These are phyloP conservation scores for Episyrphus balteatus DNA, from an alignment of 1,140 invertebrate genomes.

Conservation along the genomic window DNA sequence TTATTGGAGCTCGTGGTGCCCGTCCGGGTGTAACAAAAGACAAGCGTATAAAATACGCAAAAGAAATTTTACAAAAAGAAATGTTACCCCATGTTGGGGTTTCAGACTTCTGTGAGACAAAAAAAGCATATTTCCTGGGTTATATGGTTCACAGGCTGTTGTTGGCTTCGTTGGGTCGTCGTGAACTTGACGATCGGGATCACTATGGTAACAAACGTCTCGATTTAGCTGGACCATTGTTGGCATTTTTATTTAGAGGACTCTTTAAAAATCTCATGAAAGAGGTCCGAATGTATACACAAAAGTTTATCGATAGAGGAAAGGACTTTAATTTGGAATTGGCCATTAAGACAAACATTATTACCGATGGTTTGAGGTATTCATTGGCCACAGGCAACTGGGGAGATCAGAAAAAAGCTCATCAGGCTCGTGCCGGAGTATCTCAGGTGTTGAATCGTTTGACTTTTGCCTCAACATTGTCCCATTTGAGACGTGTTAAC, in stretches of 20 bases:
- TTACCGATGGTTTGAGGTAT: slow-evolving; percentile 95
- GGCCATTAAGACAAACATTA: slow-evolving; percentile 95
- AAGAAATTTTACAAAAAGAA: slow-evolving; percentile 98
- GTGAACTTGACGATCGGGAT: slow-evolving; percentile 97
- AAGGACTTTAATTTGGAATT: slow-evolving; percentile 97
- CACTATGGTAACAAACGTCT: slow-evolving; percentile 98
- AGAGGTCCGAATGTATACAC: slow-evolving; percentile 94
- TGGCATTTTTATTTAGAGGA: slow-evolving; percentile 92
- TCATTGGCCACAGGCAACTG: slow-evolving; percentile 98
- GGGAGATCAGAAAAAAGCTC: slow-evolving; percentile 99
- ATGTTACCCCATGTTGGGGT: slow-evolving; percentile 99
- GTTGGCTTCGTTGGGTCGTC: slow-evolving; percentile 82
- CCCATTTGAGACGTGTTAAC: slow-evolving; percentile 93
- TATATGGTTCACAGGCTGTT: slow-evolving; percentile 98
- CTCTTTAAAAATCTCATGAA: slow-evolving; percentile 90
- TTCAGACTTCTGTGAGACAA: slow-evolving; percentile 98
- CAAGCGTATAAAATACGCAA: slow-evolving; percentile 96
- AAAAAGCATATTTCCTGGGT: slow-evolving; percentile 95
- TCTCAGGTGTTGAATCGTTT: slow-evolving; percentile 90
- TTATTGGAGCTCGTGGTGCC: slow-evolving; percentile 93
- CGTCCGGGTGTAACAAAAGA: slow-evolving; percentile 96
- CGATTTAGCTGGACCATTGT: slow-evolving; percentile 89
- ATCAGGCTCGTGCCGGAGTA: slow-evolving; percentile 90
- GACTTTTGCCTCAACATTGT: slow-evolving; percentile 95
- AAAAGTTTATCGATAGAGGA: slow-evolving; percentile 96